These are phyloP conservation scores for Vanessa tameamea DNA, from an alignment of 1,140 invertebrate species.

Conservation along the genomic window DNA sequence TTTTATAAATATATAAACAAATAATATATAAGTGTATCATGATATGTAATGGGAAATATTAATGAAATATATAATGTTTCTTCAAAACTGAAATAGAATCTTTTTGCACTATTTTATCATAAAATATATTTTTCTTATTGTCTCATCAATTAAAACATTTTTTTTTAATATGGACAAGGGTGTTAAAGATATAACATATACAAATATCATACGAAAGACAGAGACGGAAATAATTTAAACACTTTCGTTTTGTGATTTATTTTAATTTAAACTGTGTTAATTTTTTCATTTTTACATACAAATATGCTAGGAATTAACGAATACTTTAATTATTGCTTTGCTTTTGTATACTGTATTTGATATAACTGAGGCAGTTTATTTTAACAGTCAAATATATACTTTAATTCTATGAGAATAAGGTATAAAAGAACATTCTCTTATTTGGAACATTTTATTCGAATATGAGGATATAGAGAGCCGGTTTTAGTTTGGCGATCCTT, in stretches of 20 bases:
- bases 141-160: background rate
- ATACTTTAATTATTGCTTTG: constrained; percentile 17
- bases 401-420: constrained; percentile 1
- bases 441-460: constrained; percentile 5
- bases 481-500: constrained; percentile 9
- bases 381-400: constrained; percentile 7
- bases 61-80: background rate
- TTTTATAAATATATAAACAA: constrained; percentile 9
- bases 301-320: constrained; percentile 3
- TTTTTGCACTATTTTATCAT: background rate
- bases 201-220: background rate
- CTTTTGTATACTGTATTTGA: constrained; percentile 5
- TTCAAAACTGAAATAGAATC: background rate
- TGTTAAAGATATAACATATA: background rate
- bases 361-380: constrained; percentile 6
- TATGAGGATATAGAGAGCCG: constrained; percentile 1
- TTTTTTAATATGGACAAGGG: background rate
- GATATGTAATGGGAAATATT: background rate
- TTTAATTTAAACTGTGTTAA: constrained; percentile 5
- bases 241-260: constrained; percentile 5
- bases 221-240: constrained; percentile 8
- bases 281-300: constrained; percentile 1
- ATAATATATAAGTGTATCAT: constrained; percentile 10
- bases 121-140: background rate
- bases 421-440: background rate